phyloP scores from a whole-genome alignment of 2,888 invertebrate genomes.

The Drosophila paranaensis region DNA sequence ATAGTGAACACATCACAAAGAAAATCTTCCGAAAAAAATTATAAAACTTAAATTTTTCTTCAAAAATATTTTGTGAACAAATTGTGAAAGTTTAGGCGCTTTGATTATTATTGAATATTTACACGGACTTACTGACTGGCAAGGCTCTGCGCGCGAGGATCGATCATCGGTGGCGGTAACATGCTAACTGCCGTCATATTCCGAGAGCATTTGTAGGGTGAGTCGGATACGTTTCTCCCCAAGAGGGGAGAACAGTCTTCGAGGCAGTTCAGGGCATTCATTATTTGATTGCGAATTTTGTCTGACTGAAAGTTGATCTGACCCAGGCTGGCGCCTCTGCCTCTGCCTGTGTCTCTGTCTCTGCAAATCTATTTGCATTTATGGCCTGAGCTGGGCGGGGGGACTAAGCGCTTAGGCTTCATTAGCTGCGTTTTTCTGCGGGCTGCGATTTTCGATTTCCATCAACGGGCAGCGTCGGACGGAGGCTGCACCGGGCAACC shows the following conservation, averaged over 20 bases:
- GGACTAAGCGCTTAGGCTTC: conserved; percentile 50
- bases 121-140: background rate
- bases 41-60: conserved; percentile 16
- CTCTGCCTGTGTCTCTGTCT: background rate
- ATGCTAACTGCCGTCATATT: background rate
- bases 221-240: background rate
- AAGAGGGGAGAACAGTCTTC: too few species aligned
- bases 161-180: background rate
- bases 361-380: conserved; percentile 22
- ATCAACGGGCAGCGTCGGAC: conserved; percentile 12
- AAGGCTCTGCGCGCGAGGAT: conserved; percentile 5
- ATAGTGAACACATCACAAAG: conserved; percentile 34
- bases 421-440: conserved; percentile 76
- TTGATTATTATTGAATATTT: conserved; percentile 5
- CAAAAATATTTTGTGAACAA: conserved; percentile 22
- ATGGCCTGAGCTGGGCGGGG: background rate
- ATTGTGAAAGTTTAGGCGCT: conserved; percentile 26
- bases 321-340: background rate
- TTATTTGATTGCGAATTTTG: too few species aligned
- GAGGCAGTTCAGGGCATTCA: too few species aligned
- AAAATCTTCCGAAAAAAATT: background rate
- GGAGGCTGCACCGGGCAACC: background rate
- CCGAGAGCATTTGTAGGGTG: conserved; percentile 8
- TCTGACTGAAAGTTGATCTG: background rate
- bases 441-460: conserved; percentile 56